These are phyloP conservation scores for Telmatochromis sp. DNA, from an alignment of 2,113 vertebrate species.

Conservation along the genomic window DNA sequence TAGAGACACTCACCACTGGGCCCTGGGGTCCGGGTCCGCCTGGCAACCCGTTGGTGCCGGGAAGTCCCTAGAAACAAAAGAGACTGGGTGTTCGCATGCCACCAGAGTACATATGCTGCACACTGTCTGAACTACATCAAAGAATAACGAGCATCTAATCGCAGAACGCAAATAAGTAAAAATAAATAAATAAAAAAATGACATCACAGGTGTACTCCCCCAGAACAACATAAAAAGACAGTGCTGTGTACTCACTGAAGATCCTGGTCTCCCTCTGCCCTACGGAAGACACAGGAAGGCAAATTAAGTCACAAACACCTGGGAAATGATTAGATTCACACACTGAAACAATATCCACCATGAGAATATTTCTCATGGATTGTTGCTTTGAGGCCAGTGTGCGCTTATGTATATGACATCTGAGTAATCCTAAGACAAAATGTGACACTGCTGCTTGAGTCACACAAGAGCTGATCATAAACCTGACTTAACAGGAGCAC, in stretches of 20 bases:
- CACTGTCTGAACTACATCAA: background rate
- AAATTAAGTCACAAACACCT: conserved; percentile 52
- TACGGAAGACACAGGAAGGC: conserved; percentile 68
- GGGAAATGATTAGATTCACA: background rate
- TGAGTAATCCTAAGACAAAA: background rate
- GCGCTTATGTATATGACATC: background rate
- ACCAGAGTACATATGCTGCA: background rate
- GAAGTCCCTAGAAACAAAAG: conserved; percentile 75
- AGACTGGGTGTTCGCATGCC: background rate
- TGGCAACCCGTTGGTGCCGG: conserved; percentile 85
- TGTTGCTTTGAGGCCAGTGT: background rate
- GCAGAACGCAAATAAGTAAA: background rate
- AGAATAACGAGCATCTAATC: background rate
- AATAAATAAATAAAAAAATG: background rate
- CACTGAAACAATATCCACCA: background rate
- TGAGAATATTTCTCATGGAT: background rate
- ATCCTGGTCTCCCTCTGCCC: conserved; percentile 92
- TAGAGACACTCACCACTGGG: conserved; percentile 75
- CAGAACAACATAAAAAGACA: background rate
- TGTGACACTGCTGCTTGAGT: background rate
- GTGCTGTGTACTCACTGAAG: conserved; percentile 78
- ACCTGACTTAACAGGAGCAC: background rate
- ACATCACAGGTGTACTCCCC: background rate
- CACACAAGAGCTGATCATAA: rapidly evolving
- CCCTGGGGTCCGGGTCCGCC: conserved; percentile 86